A percentile compares a stretch with the other conserved stretches of the same genome.
These are phyloP conservation scores for Alviniconcha marisindica DNA, from an alignment of 1,140 invertebrate species.

Conservation along the genomic window DNA sequence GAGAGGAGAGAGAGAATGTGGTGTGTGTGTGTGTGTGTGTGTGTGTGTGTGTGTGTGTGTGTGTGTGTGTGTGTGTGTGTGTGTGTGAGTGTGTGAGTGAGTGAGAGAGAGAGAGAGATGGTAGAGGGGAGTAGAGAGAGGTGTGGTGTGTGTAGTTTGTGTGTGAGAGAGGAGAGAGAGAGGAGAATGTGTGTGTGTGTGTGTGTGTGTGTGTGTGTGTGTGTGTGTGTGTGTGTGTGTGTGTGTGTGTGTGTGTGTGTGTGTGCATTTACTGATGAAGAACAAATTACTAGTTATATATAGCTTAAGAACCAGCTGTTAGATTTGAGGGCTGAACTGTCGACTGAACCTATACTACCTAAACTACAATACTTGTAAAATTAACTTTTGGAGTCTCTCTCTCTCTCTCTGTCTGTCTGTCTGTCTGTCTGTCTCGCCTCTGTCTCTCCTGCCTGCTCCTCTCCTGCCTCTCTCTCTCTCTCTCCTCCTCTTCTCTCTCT, in stretches of 20 bases:
- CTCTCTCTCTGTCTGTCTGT: neutral
- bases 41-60: neutral
- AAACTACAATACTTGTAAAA: no score
- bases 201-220: neutral
- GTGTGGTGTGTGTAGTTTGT: no score
- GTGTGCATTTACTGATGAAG: no score
- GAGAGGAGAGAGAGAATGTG: no score
- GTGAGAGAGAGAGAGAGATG: no score
- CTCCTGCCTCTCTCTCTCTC: neutral
- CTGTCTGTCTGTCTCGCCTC: neutral
- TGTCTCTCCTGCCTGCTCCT: neutral
- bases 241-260: constrained; percentile 15
- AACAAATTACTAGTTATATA: neutral
- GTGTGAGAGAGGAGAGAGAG: no score
- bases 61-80: neutral
- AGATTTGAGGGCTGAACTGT: no score
- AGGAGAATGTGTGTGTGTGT: neutral
- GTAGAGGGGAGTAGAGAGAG: no score
- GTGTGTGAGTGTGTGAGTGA: neutral
- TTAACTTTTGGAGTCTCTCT: no score
- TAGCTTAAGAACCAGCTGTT: no score
- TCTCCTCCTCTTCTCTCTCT: no score
- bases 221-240: neutral
- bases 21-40: neutral
- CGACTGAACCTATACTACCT: no score